phyloP scores from a whole-genome alignment of 2,113 vertebrate species.

The Formicarius rufipectus region DNA sequence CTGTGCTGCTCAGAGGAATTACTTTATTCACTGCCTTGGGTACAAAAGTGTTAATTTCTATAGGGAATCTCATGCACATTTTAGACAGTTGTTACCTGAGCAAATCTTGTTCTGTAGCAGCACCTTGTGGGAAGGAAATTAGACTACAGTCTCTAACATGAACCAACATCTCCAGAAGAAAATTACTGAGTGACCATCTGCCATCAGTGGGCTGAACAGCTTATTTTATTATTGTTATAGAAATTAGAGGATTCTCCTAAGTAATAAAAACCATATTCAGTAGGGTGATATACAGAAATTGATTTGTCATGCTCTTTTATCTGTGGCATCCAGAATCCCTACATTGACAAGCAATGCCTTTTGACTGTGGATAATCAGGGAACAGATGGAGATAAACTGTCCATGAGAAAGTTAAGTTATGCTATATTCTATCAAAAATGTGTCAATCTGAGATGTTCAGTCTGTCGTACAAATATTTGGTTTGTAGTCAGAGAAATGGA shows the following conservation, averaged over 20 bases:
- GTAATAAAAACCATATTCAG: not conserved
- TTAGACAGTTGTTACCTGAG: not conserved
- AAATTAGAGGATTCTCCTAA: not conserved
- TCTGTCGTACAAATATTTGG: not conserved
- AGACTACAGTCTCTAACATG: not conserved
- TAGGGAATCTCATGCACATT: not conserved
- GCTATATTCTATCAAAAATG: not conserved
- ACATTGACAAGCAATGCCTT: not conserved
- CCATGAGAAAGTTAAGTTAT: not conserved
- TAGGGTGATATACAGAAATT: not conserved
- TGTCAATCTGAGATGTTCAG: not conserved
- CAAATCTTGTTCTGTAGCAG: constrained; percentile 51
- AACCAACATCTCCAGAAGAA: not conserved
- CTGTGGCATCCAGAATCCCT: not conserved
- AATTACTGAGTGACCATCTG: not conserved
- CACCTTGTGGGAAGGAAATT: constrained; percentile 55
- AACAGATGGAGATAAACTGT: not conserved
- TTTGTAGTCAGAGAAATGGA: not conserved
- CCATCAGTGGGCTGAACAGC: not conserved
- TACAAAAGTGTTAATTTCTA: not conserved
- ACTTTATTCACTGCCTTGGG: not conserved
- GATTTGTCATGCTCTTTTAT: not conserved
- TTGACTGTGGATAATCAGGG: not conserved
- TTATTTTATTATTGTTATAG: not conserved
- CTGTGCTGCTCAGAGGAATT: constrained; percentile 20